Conservation (phyloP, 2,113 vertebrate genomes). For the Dipodomys ordii region DNA sequence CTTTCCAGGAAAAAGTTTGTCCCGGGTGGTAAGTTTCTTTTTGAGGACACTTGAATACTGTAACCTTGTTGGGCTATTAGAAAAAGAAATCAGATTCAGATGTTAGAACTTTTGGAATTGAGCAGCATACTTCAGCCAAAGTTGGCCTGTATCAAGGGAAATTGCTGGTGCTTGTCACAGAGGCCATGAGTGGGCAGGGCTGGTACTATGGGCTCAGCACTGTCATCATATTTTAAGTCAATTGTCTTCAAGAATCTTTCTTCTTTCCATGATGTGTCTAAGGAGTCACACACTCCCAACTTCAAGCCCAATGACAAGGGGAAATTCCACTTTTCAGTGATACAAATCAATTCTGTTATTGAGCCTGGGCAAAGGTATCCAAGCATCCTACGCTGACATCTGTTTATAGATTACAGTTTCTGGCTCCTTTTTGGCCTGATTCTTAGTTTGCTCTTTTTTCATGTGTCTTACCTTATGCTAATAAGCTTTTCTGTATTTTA, state of each 20-base stretch:
- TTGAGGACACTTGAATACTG: not conserved
- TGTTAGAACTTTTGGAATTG: not conserved
- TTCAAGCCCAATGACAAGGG: not conserved
- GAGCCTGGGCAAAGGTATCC: not conserved
- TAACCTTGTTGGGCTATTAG: not conserved
- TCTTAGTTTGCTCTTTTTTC: not conserved
- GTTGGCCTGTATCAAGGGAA: not conserved
- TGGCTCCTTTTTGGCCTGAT: not conserved
- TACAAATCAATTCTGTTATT: not conserved
- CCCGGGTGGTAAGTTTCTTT: not conserved
- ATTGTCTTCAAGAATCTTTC: not conserved
- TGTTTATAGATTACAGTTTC: not conserved
- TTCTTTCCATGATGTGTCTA: not conserved
- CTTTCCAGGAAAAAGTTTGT: not conserved
- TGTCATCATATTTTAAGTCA: not conserved
- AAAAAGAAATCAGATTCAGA: not conserved
- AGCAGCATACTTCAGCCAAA: not conserved
- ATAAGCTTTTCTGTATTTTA: slow-evolving; percentile 30
- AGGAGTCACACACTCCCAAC: not conserved
- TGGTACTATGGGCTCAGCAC: not conserved
- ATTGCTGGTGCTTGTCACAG: not conserved
- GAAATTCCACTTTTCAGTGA: not conserved
- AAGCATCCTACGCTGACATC: too few relatives aligned
- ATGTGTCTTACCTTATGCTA: slow-evolving; percentile 10
- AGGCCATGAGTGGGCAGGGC: not conserved